Evolutionary conservation across 2,113 vertebrate species (phyloP).

Genomic region (Hippopotamus amphibius): DNA sequence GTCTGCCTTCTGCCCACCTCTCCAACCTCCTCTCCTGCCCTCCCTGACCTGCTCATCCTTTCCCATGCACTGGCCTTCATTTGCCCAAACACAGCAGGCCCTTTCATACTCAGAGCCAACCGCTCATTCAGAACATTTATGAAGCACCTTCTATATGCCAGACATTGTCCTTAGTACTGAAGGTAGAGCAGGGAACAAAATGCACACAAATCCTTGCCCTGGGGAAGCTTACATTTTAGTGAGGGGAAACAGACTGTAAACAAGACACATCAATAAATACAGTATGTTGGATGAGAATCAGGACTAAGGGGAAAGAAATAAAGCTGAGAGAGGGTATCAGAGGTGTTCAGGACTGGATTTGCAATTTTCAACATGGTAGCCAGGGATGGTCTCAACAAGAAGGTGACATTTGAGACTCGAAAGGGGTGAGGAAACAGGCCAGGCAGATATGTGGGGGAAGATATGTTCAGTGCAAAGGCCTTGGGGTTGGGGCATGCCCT

Average conservation of each 20-base stretch:
- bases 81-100: neutral
- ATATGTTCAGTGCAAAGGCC: neutral
- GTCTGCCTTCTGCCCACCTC: neutral
- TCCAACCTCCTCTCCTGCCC: neutral
- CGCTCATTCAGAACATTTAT: neutral
- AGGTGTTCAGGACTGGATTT: neutral
- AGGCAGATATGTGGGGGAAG: neutral
- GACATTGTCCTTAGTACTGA: neutral
- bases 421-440: neutral
- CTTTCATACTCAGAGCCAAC: neutral
- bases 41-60: neutral
- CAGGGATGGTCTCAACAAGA: neutral
- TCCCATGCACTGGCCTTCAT: neutral
- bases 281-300: neutral
- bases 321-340: neutral
- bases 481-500: neutral
- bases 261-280: neutral
- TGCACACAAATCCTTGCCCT: neutral
- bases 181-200: neutral
- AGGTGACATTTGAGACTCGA: neutral
- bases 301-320: neutral
- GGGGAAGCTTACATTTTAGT: neutral
- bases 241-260: neutral
- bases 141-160: neutral
- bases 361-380: neutral